Conservation (phyloP, 2,888 invertebrate species). For the Amiota mariae region DNA sequence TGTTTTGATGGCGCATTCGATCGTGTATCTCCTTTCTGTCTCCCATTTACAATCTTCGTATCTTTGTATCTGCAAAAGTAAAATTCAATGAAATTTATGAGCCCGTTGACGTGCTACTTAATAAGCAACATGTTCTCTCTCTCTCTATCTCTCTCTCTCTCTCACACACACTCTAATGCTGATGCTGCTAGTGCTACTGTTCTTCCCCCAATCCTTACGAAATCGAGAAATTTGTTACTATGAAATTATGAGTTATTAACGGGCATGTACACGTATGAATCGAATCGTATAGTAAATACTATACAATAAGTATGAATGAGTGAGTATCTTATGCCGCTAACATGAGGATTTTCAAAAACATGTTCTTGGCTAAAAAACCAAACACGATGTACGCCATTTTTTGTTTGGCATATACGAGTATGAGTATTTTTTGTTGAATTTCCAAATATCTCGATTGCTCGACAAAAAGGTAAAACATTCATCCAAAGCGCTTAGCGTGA, state of each 20-base stretch:
- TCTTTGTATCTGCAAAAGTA: not conserved
- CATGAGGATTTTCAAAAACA: slow-evolving; percentile 17
- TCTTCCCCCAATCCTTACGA: slow-evolving; percentile 30
- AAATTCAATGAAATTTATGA: slow-evolving; percentile 57
- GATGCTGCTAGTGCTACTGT: not conserved
- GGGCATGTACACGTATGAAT: not conserved
- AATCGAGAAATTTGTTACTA: slow-evolving; percentile 37
- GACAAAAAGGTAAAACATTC: no score
- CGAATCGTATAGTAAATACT: no score
- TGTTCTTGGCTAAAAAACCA: slow-evolving; percentile 18
- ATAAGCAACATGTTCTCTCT: slow-evolving; percentile 47
- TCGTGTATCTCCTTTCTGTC: not conserved
- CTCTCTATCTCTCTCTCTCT: no score
- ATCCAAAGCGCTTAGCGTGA: slow-evolving; percentile 11
- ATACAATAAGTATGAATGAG: no score
- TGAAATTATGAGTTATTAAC: slow-evolving; percentile 61
- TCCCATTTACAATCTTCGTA: not conserved
- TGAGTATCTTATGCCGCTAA: not conserved
- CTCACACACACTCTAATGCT: no score
- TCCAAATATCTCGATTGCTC: not conserved
- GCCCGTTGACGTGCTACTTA: slow-evolving; percentile 58
- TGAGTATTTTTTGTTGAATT: no score
- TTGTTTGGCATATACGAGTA: not conserved
- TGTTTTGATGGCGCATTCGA: not conserved
- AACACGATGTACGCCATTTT: slow-evolving; percentile 15